Conservation (phyloP, 2,888 invertebrate species). For the Zhuqinia jingwanae region DNA sequence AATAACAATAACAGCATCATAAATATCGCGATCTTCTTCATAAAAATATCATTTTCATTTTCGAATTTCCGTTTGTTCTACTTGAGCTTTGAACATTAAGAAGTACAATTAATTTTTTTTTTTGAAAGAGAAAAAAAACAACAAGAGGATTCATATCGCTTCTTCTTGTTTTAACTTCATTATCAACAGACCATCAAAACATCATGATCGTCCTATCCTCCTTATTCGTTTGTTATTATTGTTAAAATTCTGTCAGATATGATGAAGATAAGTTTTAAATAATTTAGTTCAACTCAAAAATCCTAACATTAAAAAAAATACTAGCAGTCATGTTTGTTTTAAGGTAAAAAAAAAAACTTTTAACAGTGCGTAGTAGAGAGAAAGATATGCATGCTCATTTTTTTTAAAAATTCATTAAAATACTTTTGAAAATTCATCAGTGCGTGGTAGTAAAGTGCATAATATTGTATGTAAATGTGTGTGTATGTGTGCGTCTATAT, state of each 20-base stretch:
- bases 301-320: neutral
- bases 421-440: conserved; percentile 18
- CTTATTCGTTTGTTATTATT: conserved; percentile 44
- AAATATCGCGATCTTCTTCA: conserved; percentile 38
- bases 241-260: conserved; percentile 18
- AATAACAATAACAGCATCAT: conserved; percentile 8
- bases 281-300: conserved; percentile 58
- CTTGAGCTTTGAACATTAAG: conserved; percentile 56
- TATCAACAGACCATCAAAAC: conserved; percentile 67
- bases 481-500: conserved; percentile 12
- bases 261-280: conserved; percentile 39
- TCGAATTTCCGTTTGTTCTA: conserved; percentile 70
- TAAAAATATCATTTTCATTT: conserved; percentile 51
- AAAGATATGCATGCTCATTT: conserved; percentile 24
- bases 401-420: conserved; percentile 27
- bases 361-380: neutral
- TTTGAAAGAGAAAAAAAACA: neutral
- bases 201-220: conserved; percentile 66
- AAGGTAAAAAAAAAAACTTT: neutral
- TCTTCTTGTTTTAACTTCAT: conserved; percentile 60
- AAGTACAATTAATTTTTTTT: conserved; percentile 63
- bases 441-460: conserved; percentile 49
- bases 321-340: neutral
- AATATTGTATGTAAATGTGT: conserved; percentile 29
- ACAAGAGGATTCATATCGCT: conserved; percentile 58